Evolutionary conservation across 1,140 invertebrate species (phyloP), one percentile per base, ranked within the genome.

Genomic region (Monochamus saltuarius): DNA sequence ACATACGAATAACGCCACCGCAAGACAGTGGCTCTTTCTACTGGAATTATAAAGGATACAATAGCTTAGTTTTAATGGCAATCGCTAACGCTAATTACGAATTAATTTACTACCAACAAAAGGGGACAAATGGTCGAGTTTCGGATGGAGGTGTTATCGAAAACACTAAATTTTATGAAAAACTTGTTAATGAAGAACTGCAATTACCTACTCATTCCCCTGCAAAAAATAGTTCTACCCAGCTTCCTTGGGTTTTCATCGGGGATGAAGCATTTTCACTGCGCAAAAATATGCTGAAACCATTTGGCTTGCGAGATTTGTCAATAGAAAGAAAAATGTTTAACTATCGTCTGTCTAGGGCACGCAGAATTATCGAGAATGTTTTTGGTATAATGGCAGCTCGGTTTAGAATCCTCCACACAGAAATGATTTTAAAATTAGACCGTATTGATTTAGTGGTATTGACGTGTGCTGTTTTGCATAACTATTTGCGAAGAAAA

Each of bases 271-370:
- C 66, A 16, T 72, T 72, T 46, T 60, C 75, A 11, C 57, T 82
- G 45, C 57, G 65, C 56, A 49, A 37, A 19, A 46, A 76, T 51
- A 43, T 80, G 8, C 68, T 79, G 64, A 76, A 77, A 52, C 79
- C 79, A 22, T 81, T 70, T 60, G 17, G 53, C 76, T n/a, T 8
- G 4, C 9, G 9, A n/a, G 13, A 43, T 43, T 43, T 43, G 13
- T 16, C 40, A n/a, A 10, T 2, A 43, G 11, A 43, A 43, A 14
- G 3, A 43, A 14, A n/a, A 43, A 43, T 43, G 8, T 43, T 13
- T n/a, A 43, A 43, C 22, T 29, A 29, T 6, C 2, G 22, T 3
- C 22, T 29, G 22, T 29, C 22, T 29, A 2, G 22, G 2, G 13
- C 40, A 43, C 2, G 13, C 9, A 9, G 6, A 9, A 14, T 43